These are phyloP conservation scores for Mormyrus hasselquistii DNA, from an alignment of 2,797 vertebrate genomes.

Conservation along the genomic window DNA sequence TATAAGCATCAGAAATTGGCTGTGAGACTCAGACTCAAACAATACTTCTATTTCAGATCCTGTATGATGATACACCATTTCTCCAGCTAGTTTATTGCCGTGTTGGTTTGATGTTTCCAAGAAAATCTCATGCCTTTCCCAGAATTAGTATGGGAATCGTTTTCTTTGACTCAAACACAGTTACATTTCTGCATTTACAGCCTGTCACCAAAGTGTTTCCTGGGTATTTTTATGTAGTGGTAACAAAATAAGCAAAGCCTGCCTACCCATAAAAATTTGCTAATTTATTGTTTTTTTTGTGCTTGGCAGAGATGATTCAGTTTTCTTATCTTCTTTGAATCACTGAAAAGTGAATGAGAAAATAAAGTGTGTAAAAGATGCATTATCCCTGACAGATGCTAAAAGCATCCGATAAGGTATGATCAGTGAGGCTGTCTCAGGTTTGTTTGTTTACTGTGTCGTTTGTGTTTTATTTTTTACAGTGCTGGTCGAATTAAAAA, in stretches of 20 bases:
- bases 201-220: neutral
- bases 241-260: neutral
- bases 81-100: neutral
- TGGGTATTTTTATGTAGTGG: neutral
- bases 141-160: neutral
- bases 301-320: neutral
- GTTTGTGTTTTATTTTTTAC: neutral
- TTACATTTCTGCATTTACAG: neutral
- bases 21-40: neutral
- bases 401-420: neutral
- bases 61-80: neutral
- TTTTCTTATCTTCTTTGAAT: neutral
- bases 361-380: neutral
- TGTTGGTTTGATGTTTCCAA: neutral
- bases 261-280: neutral
- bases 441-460: neutral
- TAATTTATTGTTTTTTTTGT: neutral
- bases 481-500: neutral
- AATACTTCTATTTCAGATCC: neutral
- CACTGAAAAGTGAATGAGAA: neutral
- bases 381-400: neutral
- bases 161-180: neutral
- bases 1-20: neutral
- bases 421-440: neutral
- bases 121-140: neutral